These are phyloP conservation scores for Drosophila pallidifrons DNA, from an alignment of 1,140 invertebrate genomes.

Conservation along the genomic window DNA sequence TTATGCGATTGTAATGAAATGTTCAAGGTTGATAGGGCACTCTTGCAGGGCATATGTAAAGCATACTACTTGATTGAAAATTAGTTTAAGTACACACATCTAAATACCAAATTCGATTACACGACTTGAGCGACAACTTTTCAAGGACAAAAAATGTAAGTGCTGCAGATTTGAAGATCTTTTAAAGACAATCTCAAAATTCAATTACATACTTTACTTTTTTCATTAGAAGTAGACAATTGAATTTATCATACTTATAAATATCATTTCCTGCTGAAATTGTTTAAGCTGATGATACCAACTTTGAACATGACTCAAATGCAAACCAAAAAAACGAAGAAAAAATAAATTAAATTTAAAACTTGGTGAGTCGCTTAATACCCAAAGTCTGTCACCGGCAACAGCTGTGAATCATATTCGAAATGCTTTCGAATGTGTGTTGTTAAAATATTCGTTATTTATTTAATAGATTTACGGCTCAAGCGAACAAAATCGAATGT, in stretches of 20 bases:
- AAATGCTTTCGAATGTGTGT: constrained; percentile 6
- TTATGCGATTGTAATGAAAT: not conserved
- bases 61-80: not conserved
- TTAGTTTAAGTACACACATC: not conserved
- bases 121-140: not conserved
- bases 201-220: not conserved
- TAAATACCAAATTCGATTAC: not conserved
- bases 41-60: not conserved
- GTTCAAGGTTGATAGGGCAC: not conserved
- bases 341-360: constrained; percentile 30
- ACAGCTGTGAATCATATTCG: constrained; percentile 32
- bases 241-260: constrained; percentile 2
- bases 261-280: constrained; percentile 1
- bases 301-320: constrained; percentile 49
- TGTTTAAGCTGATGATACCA: constrained; percentile 11
- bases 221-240: not conserved
- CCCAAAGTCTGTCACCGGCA: constrained; percentile 2
- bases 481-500: not conserved
- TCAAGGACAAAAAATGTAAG: not conserved
- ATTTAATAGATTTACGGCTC: constrained; percentile 1
- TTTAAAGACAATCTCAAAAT: not conserved
- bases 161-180: not conserved
- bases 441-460: constrained; percentile 8
- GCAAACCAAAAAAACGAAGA: not conserved
- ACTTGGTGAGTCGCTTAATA: not conserved